These are phyloP conservation scores for Falco rusticolus DNA, from an alignment of 2,797 vertebrate species.

Conservation along the genomic window DNA sequence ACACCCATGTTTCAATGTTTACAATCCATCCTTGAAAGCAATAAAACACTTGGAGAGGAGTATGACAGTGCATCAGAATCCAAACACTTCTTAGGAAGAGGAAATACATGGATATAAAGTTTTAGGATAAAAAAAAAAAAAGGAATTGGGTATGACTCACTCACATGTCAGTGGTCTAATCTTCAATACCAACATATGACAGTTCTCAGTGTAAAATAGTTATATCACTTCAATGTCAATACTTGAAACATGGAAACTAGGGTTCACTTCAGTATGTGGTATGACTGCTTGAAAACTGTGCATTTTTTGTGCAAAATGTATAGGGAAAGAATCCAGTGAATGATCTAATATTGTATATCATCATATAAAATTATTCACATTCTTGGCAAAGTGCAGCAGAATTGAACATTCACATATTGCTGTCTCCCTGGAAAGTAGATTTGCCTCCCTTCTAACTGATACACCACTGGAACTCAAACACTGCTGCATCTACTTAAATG, in stretches of 20 bases:
- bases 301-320: background rate
- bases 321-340: background rate
- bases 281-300: background rate
- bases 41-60: background rate
- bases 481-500: background rate
- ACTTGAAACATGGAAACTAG: background rate
- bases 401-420: background rate
- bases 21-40: background rate
- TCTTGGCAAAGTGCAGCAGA: background rate
- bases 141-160: background rate
- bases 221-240: background rate
- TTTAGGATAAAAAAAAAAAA: background rate
- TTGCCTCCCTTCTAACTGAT: background rate
- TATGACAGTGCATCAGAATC: background rate
- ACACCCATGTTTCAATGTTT: background rate
- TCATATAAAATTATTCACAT: slow-evolving; percentile 13
- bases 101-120: background rate
- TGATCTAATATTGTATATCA: background rate
- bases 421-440: background rate
- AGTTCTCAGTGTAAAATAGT: background rate
- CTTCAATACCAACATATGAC: background rate
- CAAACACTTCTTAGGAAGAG: background rate
- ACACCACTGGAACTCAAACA: background rate
- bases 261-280: background rate
- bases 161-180: background rate